Evolutionary conservation across 2,888 invertebrate species (phyloP), one percentile per base, ranked within the genome.

Genomic region (Chaitophorus viminalis): DNA sequence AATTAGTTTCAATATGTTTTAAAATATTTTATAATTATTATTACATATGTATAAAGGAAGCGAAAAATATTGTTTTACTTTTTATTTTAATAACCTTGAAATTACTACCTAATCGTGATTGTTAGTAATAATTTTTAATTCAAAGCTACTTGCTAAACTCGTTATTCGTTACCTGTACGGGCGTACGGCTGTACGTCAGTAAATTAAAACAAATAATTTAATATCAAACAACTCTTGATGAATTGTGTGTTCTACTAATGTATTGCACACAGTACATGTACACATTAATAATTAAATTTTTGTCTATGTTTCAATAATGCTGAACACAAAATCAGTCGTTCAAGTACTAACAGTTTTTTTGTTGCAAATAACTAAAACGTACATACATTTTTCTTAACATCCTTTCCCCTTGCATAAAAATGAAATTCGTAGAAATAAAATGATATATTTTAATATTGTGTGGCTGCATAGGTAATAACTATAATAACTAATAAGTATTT

Each of bases 161-260:
- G 68, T 68, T 68, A 29, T 68, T 68, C n/a, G 68, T 68, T 11
- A 29, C 60, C 25, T 60, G 5, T 60, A 17, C 54, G 2, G 1
- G n/a, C n/a, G n/a, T n/a, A n/a, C n/a, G n/a, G n/a, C n/a, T n/a
- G n/a, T n/a, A 25, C 68, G 46, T 70, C 81, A 70, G 31, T 52
- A 14, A 82, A 70, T 70, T 46, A 8, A 82, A 81, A 81, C 81
- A 46, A 70, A 68, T 46, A 25, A 70, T 70, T 81, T 17, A 46
- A 70, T 70, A 70, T 81, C 29, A 70, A 39, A 81, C 11, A 36
- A 31, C 31, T 70, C 70, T 82, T 17, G 18, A 82, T 70, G 11
- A 6, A 25, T 21, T 60, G 25, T 6, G 14, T 77, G 33, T 46
- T 39, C 33, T 54, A 77, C 33, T 14, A 11, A 75, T 9, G n/a